Evolutionary conservation across 1,140 invertebrate genomes (phyloP).

Genomic region (Sitobion miscanthi): DNA sequence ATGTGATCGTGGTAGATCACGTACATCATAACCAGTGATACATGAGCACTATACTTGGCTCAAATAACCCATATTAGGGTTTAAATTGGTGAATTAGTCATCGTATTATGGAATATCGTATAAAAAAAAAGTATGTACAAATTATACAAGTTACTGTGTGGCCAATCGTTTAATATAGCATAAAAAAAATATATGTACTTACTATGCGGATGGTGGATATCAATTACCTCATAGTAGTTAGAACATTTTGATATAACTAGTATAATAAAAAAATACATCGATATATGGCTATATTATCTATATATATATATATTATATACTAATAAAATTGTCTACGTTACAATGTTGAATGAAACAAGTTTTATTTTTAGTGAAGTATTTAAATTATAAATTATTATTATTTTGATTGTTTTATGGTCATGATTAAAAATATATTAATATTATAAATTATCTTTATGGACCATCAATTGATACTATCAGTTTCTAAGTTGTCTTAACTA

Average conservation of each 20-base stretch:
- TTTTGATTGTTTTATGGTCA: not conserved
- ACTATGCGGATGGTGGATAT: not conserved
- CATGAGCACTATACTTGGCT: not conserved
- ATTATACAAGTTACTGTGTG: slow-evolving; percentile 17
- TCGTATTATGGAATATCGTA: not conserved
- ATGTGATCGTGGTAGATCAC: not conserved
- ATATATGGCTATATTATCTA: not conserved
- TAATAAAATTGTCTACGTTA: not conserved
- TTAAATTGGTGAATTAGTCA: not conserved
- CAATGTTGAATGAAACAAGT: not conserved
- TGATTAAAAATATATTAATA: not conserved
- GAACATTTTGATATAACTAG: not conserved
- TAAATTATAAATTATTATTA: not conserved
- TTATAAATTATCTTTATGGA: not conserved
- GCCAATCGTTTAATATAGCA: not conserved
- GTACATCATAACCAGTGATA: not conserved
- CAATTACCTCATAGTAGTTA: not conserved
- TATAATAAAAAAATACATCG: not conserved
- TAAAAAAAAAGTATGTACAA: slow-evolving; percentile 14
- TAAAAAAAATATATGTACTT: not conserved
- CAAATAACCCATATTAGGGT: not conserved
- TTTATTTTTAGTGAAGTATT: not conserved
- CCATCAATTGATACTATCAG: not conserved
- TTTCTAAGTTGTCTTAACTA: no score
- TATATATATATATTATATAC: not conserved